These are phyloP conservation scores for Pristionchus exspectatus DNA, from an alignment of 2,888 invertebrate species.

Conservation along the genomic window DNA sequence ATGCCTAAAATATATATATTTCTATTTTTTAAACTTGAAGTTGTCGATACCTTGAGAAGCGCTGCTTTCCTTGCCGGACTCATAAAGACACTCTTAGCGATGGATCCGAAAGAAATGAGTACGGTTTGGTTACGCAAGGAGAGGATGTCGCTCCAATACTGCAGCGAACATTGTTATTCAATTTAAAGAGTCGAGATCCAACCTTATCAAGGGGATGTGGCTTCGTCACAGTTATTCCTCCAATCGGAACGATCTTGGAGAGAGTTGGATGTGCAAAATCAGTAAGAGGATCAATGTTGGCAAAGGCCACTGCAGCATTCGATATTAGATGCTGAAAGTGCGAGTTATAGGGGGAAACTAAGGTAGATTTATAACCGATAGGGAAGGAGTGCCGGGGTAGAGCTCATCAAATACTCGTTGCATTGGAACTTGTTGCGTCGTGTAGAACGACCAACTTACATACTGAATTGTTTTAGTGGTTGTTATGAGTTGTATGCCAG, in stretches of 20 bases:
- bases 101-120: conserved; percentile 37
- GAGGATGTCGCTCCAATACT: conserved; percentile 2
- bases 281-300: not conserved
- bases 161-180: not conserved
- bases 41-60: not conserved
- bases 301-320: not conserved
- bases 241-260: conserved; percentile 2
- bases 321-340: not conserved
- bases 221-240: not conserved
- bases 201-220: conserved; percentile 37
- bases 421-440: not conserved
- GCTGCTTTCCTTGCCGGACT: not conserved
- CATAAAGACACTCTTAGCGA: conserved; percentile 30
- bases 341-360: not conserved
- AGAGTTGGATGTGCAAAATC: not conserved
- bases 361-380: not conserved
- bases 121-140: not conserved
- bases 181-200: not conserved
- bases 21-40: not conserved
- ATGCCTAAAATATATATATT: not conserved
- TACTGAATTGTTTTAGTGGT: too few relatives aligned
- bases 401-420: not conserved
- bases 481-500: too few relatives aligned
- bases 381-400: not conserved
- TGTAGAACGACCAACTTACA: not conserved